Percentiles rank a stretch among this genome's conserved stretches.
These are phyloP conservation scores for Oligia latruncula DNA, from an alignment of 2,888 invertebrate genomes.

Conservation along the genomic window DNA sequence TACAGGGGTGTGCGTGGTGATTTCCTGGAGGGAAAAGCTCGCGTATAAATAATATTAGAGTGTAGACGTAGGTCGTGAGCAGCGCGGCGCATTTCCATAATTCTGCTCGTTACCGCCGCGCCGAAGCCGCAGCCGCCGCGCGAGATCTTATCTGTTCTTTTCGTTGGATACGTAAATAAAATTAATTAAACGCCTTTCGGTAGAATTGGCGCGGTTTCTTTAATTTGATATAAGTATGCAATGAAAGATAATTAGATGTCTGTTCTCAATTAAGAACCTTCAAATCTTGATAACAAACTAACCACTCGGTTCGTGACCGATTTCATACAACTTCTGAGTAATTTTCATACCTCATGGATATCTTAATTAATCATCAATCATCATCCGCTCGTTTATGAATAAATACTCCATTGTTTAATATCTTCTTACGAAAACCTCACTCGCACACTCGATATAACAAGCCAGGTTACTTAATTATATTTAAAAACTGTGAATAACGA, in stretches of 20 bases:
- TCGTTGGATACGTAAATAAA: conserved; percentile 73
- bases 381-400: conserved; percentile 9
- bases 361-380: conserved; percentile 4
- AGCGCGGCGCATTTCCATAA: conserved; percentile 82
- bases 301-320: background rate
- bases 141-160: conserved; percentile 75
- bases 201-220: conserved; percentile 27
- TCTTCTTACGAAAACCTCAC: conserved; percentile 17
- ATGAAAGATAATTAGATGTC: conserved; percentile 34
- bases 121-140: conserved; percentile 57
- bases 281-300: conserved; percentile 3
- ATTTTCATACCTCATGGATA: conserved; percentile 15
- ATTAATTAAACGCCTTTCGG: conserved; percentile 73
- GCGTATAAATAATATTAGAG: conserved; percentile 75
- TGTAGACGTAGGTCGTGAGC: conserved; percentile 63
- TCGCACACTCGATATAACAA: conserved; percentile 33
- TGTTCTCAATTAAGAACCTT: conserved; percentile 16
- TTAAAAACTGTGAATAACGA: conserved; percentile 24
- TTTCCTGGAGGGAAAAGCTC: conserved; percentile 75
- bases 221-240: conserved; percentile 25
- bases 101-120: conserved; percentile 81
- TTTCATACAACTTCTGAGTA: background rate
- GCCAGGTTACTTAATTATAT: conserved; percentile 32
- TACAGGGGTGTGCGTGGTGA: conserved; percentile 70
- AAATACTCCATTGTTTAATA: conserved; percentile 16